A percentile compares a stretch with the other conserved stretches of the same genome.
These are phyloP conservation scores for Montipora capricornis DNA, from an alignment of 64 coral and sea anemone species.

Conservation along the genomic window DNA sequence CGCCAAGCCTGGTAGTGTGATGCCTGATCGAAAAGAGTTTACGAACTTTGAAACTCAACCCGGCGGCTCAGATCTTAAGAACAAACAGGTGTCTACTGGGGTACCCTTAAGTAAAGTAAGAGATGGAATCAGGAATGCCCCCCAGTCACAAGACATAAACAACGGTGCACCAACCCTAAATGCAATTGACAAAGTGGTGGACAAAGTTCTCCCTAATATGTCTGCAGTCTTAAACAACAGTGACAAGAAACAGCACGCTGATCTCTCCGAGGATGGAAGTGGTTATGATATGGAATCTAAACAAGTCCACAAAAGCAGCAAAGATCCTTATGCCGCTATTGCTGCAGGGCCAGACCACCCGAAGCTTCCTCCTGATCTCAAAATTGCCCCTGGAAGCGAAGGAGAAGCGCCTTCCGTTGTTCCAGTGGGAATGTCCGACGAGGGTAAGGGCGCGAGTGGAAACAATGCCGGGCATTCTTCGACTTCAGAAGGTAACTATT, in stretches of 20 bases:
- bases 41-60: conserved; percentile 16
- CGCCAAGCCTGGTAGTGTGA: conserved; percentile 17
- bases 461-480: not conserved
- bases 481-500: conserved; percentile 6
- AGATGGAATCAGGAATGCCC: conserved; percentile 18
- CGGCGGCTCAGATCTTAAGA: not conserved
- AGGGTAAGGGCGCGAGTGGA: not conserved
- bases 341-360: conserved; percentile 71
- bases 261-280: conserved; percentile 30
- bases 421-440: conserved; percentile 54
- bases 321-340: conserved; percentile 76
- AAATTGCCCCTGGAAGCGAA: conserved; percentile 40
- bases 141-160: conserved; percentile 19
- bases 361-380: conserved; percentile 64
- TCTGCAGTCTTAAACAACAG: conserved; percentile 2
- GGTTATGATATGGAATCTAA: conserved; percentile 15
- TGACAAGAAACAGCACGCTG: not conserved
- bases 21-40: conserved; percentile 35
- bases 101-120: conserved; percentile 40
- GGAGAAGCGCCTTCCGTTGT: conserved; percentile 41
- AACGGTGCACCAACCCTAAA: not conserved
- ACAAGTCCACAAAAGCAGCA: not conserved
- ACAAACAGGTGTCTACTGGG: not conserved
- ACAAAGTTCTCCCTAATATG: conserved; percentile 2
- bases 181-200: not conserved